Percentiles rank a stretch among this genome's conserved stretches.
phyloP scores from a whole-genome alignment of 2,797 vertebrate species.

The Sebastes kiyomatsui region DNA sequence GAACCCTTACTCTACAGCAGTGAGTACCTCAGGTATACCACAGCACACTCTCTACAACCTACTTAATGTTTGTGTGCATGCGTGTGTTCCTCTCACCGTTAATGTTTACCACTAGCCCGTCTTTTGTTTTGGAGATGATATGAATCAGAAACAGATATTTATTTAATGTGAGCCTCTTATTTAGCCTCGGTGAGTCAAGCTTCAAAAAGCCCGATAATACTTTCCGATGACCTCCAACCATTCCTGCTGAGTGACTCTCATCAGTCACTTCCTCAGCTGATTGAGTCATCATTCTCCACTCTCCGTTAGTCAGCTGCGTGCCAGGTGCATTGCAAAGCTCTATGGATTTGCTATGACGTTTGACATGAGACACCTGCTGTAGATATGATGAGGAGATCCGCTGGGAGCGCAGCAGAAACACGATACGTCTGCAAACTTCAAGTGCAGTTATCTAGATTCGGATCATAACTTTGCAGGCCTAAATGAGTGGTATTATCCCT shows the following conservation, averaged over 20 bases:
- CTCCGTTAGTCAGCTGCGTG: conserved; percentile 71
- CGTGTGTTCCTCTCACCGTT: neutral
- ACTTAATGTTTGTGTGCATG: neutral
- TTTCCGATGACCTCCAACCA: conserved; percentile 68
- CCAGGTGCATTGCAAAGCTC: conserved; percentile 69
- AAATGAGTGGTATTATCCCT: neutral
- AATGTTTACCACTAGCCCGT: conserved; percentile 16
- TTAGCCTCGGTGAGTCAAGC: conserved; percentile 46
- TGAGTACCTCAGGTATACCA: conserved; percentile 99
- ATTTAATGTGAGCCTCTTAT: conserved; percentile 26
- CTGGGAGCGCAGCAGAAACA: neutral
- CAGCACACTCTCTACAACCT: conserved; percentile 1
- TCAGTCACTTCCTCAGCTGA: conserved; percentile 75
- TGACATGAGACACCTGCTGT: conserved; percentile 66
- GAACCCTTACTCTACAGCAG: conserved; percentile 97
- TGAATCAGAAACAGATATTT: conserved; percentile 55
- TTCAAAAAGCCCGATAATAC: conserved; percentile 58
- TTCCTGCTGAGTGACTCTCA: conserved; percentile 66
- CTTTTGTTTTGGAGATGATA: conserved; percentile 36
- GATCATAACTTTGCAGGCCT: neutral
- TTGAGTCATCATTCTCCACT: conserved; percentile 69
- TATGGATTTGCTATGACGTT: conserved; percentile 58
- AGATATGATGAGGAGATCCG: conserved; percentile 32
- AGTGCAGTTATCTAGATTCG: neutral
- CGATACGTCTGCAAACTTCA: neutral